Evolutionary conservation across 2,797 vertebrate species (phyloP), one percentile per base, ranked within the genome.

Genomic region (Fundulus diaphanus): DNA sequence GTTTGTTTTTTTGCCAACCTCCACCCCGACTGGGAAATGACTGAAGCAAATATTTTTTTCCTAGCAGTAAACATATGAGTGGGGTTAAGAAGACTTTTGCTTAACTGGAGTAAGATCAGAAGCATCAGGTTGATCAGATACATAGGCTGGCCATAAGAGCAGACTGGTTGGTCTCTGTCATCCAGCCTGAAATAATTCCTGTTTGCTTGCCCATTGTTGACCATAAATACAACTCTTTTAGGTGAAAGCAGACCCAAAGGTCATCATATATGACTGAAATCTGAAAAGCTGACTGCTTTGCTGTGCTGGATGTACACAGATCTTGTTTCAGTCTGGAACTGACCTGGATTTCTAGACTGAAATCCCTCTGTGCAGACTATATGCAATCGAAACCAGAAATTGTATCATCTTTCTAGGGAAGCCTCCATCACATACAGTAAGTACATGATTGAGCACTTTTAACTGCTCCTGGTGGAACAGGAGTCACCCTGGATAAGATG

Each of bases 1-100:
- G 82, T 89, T 91, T 87, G 78, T 59, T 83, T 85, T 90, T 89
- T 82, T 85, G 75, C 79, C 75, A 68, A 42, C 83, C 84, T 85
- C 87, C 83, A 81, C 80, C 81, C 75, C 68, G 69, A 48, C 37
- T 73, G 79, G 82, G 73, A 86, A 82, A 87, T 65, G 80, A 85
- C 71, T 54, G 76, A 63, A 69, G 75, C 74, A 75, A 73, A 70
- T 84, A 80, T 90, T 86, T 89, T 77, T 57, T 82, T 69, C 82
- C 78, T 49, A 7, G 76, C 70, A 77, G 83, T 87, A 90, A 92
- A 92, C 85, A 90, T 51, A 35, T 40, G 61, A 46, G 57, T 51
- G 52, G 22, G 69, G 59, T 2, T 22, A 35, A 27, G 24, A n/a
- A 22, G 27, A 5, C 0, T 52, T 29, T 71, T 67, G 22, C 65